Conservation (phyloP, 2,113 vertebrate species). For the Carollia perspicillata region DNA sequence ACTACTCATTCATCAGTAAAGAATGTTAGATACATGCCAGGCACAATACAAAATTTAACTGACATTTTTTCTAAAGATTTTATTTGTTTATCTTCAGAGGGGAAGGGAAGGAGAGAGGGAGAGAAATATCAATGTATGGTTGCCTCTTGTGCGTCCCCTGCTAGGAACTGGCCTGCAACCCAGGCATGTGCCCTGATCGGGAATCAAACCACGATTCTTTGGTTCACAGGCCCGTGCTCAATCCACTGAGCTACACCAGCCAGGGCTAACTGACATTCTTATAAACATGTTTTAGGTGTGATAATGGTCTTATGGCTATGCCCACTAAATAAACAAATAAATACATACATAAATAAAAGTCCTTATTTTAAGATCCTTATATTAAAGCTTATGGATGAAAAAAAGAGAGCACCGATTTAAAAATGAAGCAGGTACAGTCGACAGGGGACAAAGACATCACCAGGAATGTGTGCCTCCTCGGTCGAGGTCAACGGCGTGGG, state of each 20-base stretch:
- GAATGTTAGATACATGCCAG: not conserved
- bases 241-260: too few relatives aligned
- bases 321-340: too few relatives aligned
- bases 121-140: too few relatives aligned
- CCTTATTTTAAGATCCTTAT: not conserved
- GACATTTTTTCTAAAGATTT: too few relatives aligned
- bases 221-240: too few relatives aligned
- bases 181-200: too few relatives aligned
- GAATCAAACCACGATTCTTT: too few relatives aligned
- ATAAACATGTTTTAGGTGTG: not conserved
- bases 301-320: not conserved
- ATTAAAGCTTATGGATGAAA: not conserved
- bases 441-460: fast-evolving
- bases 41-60: not conserved
- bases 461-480: not conserved
- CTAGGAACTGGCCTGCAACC: too few relatives aligned
- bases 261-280: not conserved
- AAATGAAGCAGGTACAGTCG: not conserved
- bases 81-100: too few relatives aligned
- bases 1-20: not conserved
- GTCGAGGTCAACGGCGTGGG: fast-evolving
- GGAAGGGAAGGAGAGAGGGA: too few relatives aligned
- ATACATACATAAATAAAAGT: not conserved
- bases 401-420: not conserved
- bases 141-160: too few relatives aligned